These are phyloP conservation scores for Euura lappo DNA, from an alignment of 1,140 invertebrate species.

Conservation along the genomic window DNA sequence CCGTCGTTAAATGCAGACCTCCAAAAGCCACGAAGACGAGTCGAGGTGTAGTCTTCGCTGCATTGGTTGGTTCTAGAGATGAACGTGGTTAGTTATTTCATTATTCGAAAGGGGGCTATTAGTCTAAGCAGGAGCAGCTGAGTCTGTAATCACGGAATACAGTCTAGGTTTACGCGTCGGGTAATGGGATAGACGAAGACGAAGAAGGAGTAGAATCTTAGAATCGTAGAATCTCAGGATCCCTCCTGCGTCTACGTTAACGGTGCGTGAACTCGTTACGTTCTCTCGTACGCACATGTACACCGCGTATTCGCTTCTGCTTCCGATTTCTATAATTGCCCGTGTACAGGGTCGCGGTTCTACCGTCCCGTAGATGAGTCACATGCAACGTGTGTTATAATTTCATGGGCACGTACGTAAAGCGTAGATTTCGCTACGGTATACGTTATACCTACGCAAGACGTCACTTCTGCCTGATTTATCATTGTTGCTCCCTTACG, in stretches of 20 bases:
- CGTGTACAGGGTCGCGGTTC: too few relatives aligned
- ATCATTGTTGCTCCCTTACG: neutral
- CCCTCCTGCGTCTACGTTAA: neutral
- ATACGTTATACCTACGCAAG: neutral
- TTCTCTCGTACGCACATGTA: neutral
- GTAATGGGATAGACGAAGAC: neutral
- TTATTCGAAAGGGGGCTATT: neutral
- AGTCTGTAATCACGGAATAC: neutral
- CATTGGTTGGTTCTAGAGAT: neutral
- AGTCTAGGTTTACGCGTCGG: neutral
- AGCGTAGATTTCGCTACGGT: too few relatives aligned
- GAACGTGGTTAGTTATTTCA: neutral
- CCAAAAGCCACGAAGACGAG: neutral
- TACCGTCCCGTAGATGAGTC: too few relatives aligned
- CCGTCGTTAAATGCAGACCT: neutral
- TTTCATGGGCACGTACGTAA: too few relatives aligned
- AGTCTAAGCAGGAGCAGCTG: slow-evolving; percentile 6
- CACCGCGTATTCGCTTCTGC: neutral
- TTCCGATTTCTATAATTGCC: neutral
- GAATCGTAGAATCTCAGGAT: too few relatives aligned
- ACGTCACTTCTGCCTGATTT: slow-evolving; percentile 1
- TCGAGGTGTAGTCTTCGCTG: neutral
- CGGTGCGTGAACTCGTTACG: slow-evolving; percentile 1
- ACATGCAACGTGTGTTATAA: too few relatives aligned
- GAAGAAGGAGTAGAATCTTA: too few relatives aligned